Conservation (phyloP, 2,113 vertebrate species). For the Macrotis lagotis region DNA sequence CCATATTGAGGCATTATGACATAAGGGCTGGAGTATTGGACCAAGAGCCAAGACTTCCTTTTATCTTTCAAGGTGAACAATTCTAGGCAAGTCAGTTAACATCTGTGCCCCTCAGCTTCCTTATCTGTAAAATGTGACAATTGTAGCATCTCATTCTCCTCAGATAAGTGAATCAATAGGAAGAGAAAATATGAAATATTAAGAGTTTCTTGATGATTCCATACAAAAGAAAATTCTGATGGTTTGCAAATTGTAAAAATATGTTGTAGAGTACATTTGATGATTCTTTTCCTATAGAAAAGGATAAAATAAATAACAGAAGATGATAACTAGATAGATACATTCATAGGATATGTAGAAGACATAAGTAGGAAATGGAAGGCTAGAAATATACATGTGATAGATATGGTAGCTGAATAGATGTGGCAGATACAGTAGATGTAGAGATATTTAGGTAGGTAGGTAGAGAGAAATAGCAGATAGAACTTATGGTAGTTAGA, state of each 20-base stretch:
- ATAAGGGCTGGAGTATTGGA: neutral
- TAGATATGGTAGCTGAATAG: neutral
- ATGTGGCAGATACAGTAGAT: no score
- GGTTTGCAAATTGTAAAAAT: neutral
- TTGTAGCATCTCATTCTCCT: neutral
- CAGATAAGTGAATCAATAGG: neutral
- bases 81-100: neutral
- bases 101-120: neutral
- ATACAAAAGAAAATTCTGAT: neutral
- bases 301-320: neutral
- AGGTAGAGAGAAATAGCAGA: no score
- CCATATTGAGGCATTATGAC: neutral
- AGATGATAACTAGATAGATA: neutral
- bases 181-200: slow-evolving; percentile 29
- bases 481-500: no score
- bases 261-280: neutral
- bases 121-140: neutral
- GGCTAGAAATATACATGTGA: no score
- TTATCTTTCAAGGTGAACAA: neutral
- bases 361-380: no score
- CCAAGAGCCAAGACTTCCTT: neutral
- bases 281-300: slow-evolving; percentile 27
- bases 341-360: no score
- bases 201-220: neutral
- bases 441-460: no score